Conservation (phyloP, 64 coral and sea anemone genomes). For the Platygyra sinensis region DNA sequence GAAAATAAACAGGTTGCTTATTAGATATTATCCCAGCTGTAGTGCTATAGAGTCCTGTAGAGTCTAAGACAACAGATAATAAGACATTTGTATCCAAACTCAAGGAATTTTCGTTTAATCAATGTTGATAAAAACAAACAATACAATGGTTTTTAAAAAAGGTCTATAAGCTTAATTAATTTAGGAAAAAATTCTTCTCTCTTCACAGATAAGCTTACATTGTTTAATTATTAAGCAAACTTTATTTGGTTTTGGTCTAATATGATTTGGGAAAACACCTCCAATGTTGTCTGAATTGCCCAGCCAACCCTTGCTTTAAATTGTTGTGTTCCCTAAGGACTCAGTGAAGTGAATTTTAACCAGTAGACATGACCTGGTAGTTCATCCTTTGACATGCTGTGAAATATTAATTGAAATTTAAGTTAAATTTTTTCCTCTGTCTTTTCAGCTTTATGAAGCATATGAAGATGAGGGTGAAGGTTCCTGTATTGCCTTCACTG, state of each 20-base stretch:
- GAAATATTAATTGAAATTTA: constrained; percentile 33
- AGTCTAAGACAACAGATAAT: too few relatives aligned
- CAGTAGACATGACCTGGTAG: neutral
- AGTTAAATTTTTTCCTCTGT: neutral
- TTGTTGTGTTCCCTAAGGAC: neutral
- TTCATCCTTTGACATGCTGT: neutral
- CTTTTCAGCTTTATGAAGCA: constrained; percentile 81
- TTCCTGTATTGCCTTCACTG: constrained; percentile 63
- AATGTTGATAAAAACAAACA: too few relatives aligned
- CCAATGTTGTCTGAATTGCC: neutral
- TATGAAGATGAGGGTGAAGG: constrained; percentile 61
- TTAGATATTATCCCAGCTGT: too few relatives aligned
- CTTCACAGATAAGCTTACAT: neutral
- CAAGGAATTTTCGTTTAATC: too few relatives aligned
- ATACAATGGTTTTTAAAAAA: neutral
- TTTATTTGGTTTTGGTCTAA: constrained; percentile 10
- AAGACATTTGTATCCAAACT: too few relatives aligned
- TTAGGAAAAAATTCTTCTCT: neutral
- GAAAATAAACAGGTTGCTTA: too few relatives aligned
- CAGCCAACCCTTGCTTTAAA: neutral
- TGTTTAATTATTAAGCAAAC: neutral
- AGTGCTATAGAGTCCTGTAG: too few relatives aligned
- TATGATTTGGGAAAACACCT: neutral
- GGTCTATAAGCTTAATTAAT: neutral
- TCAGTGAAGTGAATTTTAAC: neutral